phyloP scores from a whole-genome alignment of 2,888 invertebrate species.

The Ichneumon xanthorius region DNA sequence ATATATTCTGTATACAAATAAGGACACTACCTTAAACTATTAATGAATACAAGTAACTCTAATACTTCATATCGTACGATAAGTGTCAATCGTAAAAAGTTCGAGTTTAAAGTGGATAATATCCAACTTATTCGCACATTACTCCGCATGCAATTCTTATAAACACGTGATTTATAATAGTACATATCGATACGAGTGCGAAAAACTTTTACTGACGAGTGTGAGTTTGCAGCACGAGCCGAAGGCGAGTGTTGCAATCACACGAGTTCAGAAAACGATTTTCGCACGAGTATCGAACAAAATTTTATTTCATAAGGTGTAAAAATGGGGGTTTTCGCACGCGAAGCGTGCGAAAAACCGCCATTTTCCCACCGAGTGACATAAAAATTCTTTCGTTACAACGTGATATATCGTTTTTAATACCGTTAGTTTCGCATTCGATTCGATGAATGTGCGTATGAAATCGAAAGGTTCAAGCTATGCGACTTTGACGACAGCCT shows the following conservation, averaged over 20 bases:
- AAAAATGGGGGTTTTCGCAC: no score
- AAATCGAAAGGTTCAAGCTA: constrained; percentile 10
- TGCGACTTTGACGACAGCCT: no score
- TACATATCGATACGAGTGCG: no score
- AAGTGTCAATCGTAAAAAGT: background rate
- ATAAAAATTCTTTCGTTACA: background rate
- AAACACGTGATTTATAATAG: background rate
- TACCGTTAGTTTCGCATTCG: background rate
- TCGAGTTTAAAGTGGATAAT: background rate
- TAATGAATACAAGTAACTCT: background rate
- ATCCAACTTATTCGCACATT: background rate
- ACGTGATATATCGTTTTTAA: background rate
- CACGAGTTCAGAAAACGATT: no score
- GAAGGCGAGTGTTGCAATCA: no score
- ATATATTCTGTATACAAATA: background rate
- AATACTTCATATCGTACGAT: background rate
- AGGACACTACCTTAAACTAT: background rate
- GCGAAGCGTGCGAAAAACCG: no score
- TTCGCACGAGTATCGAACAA: no score
- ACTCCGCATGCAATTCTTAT: background rate
- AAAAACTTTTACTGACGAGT: no score
- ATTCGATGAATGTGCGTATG: constrained; percentile 17
- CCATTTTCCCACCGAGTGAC: no score
- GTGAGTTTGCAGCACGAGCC: no score
- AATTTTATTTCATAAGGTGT: no score